phyloP scores from a whole-genome alignment of 2,113 vertebrate genomes.

The Anoura caudifer region DNA sequence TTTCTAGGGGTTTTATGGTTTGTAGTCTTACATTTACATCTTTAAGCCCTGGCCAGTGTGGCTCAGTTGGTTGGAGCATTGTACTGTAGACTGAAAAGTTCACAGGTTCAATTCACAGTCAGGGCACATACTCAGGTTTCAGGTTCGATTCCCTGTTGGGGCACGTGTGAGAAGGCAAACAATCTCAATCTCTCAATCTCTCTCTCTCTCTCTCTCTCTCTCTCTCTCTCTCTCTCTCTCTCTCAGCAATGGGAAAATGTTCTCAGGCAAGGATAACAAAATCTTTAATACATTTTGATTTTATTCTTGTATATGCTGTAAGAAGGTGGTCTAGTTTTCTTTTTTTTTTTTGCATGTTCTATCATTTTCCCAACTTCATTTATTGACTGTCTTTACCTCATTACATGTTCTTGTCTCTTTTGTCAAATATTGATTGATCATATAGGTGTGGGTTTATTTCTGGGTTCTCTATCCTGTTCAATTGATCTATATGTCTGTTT shows the following conservation, averaged over 20 bases:
- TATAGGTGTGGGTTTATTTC: neutral
- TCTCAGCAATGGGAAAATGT: too few species aligned
- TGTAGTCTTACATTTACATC: neutral
- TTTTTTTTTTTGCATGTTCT: neutral
- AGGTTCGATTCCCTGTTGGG: too few species aligned
- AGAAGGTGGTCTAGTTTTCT: neutral
- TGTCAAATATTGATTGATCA: neutral
- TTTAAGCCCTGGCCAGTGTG: neutral
- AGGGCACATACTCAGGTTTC: too few species aligned
- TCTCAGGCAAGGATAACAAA: too few species aligned
- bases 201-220: too few species aligned
- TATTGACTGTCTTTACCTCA: neutral
- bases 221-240: too few species aligned
- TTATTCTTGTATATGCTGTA: neutral
- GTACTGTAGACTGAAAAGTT: too few species aligned
- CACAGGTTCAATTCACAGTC: too few species aligned
- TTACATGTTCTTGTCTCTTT: neutral
- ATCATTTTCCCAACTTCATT: neutral
- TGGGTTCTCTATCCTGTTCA: neutral
- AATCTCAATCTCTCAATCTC: too few species aligned
- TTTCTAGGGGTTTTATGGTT: neutral
- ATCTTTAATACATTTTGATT: too few species aligned
- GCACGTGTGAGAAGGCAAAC: too few species aligned
- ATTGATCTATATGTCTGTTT: neutral
- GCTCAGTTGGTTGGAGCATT: too few species aligned